phyloP scores from a whole-genome alignment of 2,797 vertebrate species.

The Xerus rutilus region DNA sequence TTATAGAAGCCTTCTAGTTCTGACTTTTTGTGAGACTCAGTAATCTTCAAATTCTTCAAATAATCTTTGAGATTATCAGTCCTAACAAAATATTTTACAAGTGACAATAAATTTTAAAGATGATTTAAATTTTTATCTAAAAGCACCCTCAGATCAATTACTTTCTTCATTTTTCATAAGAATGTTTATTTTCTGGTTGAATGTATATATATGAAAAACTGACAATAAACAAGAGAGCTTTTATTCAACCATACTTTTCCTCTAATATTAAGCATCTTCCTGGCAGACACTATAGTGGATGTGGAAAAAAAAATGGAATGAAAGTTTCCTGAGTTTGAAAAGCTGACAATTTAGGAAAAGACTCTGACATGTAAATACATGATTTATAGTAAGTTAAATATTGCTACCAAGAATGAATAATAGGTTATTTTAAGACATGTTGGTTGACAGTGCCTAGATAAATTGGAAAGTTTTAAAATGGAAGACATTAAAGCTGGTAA shows the following conservation, averaged over 20 bases:
- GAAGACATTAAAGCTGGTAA: neutral
- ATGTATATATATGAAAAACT: neutral
- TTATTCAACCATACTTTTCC: neutral
- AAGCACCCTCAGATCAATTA: neutral
- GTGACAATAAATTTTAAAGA: neutral
- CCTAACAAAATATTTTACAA: neutral
- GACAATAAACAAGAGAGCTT: neutral
- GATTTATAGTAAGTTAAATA: neutral
- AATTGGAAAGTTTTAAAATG: neutral
- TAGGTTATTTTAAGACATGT: neutral
- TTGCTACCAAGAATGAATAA: neutral
- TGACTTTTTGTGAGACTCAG: neutral
- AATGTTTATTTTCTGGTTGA: neutral
- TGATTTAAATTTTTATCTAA: neutral
- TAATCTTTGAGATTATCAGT: conserved; percentile 1
- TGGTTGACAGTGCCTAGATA: neutral
- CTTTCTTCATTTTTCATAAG: neutral
- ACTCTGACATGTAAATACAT: neutral
- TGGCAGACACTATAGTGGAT: neutral
- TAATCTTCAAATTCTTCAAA: neutral
- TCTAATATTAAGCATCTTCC: neutral
- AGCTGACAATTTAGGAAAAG: neutral
- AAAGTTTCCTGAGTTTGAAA: neutral
- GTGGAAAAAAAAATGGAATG: neutral
- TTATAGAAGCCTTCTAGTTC: neutral